Percentiles rank a stretch among this genome's conserved stretches.
phyloP scores from a whole-genome alignment of 1,140 invertebrate genomes.

The Heliothis virescens region DNA sequence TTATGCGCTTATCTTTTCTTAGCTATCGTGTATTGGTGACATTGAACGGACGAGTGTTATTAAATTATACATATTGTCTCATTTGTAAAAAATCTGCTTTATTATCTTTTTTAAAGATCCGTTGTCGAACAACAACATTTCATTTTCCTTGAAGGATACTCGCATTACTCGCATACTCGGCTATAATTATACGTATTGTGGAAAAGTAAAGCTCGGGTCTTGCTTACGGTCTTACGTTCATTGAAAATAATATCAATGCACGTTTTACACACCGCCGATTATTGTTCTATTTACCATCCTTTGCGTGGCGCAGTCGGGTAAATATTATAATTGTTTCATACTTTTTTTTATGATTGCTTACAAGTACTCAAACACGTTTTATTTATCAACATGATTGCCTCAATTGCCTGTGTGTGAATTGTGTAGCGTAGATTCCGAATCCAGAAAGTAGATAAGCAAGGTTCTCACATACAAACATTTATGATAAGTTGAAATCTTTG shows the following conservation, averaged over 20 bases:
- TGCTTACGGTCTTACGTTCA: too few relatives aligned
- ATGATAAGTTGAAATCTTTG: constrained; percentile 67
- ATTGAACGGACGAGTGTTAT: constrained; percentile 1
- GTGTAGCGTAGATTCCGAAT: constrained; percentile 68
- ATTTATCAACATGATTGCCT: constrained; percentile 16
- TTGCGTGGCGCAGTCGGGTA: too few relatives aligned
- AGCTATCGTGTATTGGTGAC: constrained; percentile 31
- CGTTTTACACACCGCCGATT: too few relatives aligned
- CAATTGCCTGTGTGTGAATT: constrained; percentile 7
- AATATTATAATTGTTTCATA: neutral
- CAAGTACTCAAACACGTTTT: constrained; percentile 14
- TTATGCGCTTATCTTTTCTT: constrained; percentile 39
- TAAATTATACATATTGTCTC: neutral
- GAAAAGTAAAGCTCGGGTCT: too few relatives aligned
- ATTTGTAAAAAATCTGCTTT: neutral
- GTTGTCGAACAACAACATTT: neutral
- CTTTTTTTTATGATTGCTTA: neutral
- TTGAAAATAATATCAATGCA: too few relatives aligned
- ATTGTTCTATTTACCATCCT: too few relatives aligned
- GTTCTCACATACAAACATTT: constrained; percentile 65
- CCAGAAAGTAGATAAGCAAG: constrained; percentile 67
- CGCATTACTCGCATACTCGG: too few relatives aligned
- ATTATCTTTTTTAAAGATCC: neutral
- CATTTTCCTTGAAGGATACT: too few relatives aligned
- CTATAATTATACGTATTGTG: too few relatives aligned